Evolutionary conservation across 2,888 invertebrate genomes (phyloP), one percentile per base, ranked within the genome.

Genomic region (Stenoptilia bipunctidactyla): DNA sequence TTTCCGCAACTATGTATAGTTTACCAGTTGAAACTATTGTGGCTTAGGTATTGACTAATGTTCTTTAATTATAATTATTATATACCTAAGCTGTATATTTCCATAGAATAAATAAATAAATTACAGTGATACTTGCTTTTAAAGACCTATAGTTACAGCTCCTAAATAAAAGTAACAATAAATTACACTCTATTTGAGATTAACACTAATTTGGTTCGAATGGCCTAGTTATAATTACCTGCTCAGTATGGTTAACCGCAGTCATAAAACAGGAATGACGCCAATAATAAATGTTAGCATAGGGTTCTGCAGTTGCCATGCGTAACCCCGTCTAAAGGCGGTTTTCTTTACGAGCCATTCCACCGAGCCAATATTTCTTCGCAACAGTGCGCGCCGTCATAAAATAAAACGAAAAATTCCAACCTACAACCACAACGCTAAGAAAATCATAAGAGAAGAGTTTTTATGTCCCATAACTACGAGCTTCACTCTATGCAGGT

Each of bases 361-460:
- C 79, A 74, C 67, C 68, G 77, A 82, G 77, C 83, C 82, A 82
- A 82, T 83, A 83, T 83, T 80, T 82, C 80, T 80, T 65, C 73
- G 80, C 79, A 80, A 79, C 82, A 82, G 80, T 73, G 77, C 80
- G 79, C 74, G 70, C 72, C 69, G 73, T 74, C 82, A 82, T 83
- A 83, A 83, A 83, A 82, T 83, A 83, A 82, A 82, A 82, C 82
- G 82, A 80, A 83, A 83, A 83, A 83, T 82, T 82, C 83, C 79
- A 63, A 63, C 67, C 56, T 52, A 50, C 52, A 51, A 51, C 50
- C 47, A 55, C 53, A 52, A 69, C 59, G 67, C 74, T 65, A 76
- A 75, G 75, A 79, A 74, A 80, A 79, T 79, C 80, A 80, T 79
- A 80, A 77, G 76, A 68, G 74, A 65, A 66, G 62, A 72, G 70